Evolutionary conservation across 2,113 vertebrate species (phyloP), one percentile per base, ranked within the genome.

Genomic region (Oenanthe oenanthe): DNA sequence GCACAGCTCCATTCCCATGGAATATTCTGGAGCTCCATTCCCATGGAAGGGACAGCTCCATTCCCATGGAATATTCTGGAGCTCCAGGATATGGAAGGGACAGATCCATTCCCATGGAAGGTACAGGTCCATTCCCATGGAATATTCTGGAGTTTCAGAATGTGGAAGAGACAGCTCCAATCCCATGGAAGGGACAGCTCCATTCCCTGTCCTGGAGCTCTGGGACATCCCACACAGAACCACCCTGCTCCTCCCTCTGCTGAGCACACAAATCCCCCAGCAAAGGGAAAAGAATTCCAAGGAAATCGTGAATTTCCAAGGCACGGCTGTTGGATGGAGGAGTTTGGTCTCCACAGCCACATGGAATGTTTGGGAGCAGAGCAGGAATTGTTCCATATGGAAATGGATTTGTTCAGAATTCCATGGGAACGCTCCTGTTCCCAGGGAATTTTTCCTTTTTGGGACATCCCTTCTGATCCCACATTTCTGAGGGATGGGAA

Each of bases 251-350:
- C 13, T 6, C 13, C 34, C 22, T 48, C 18, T 4, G 54, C 65
- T 3, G 31, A 14, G 0, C 6, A 4, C 2, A 6, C 57, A 3
- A 10, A 5, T 1, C 26, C 47, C 57, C 5, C 26, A 1, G 56
- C 26, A 17, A 8, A 13, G 31, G 67, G 20, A 22, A 19, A 3
- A 3, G 0, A 7, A 38, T 2, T 12, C 81, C 68, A 12, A 9
- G 58, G 48, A 32, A 54, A 54, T 26, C 21, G 2, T 0, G 5
- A 0, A 1, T 32, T 32, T 4, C 67, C 57, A 3, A 17, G 66
- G 56, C 25, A 3, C 16, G 4, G 78, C 53, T 9, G 29, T 2
- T 10, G 67, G 47, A 13, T 7, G 47, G 32, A 12, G 40, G 32
- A 12, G 48, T 6, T 54, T 3, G 58, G 22, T 6, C 40, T 47